These are phyloP conservation scores for Andrena fulva DNA, from an alignment of 2,888 invertebrate species.

Conservation along the genomic window DNA sequence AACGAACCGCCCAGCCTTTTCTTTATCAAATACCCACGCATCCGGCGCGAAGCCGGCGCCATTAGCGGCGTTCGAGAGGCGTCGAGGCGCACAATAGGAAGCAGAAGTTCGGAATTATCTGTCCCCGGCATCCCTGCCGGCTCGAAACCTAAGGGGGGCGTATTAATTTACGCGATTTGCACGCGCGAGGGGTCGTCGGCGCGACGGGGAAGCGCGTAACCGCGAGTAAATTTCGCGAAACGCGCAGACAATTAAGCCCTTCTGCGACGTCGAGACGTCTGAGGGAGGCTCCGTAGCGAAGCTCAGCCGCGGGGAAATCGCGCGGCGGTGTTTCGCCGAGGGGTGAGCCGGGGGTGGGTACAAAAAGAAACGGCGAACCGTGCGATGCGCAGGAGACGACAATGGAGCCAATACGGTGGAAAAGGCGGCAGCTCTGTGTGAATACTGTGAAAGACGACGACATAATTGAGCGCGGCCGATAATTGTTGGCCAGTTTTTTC, in stretches of 20 bases:
- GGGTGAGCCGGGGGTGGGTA: background rate
- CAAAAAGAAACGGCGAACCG: background rate
- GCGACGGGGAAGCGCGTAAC: constrained; percentile 37
- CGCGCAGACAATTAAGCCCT: constrained; percentile 68
- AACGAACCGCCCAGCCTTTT: background rate
- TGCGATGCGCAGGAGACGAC: background rate
- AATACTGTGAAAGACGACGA: background rate
- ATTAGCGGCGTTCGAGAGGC: constrained; percentile 22
- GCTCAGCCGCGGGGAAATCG: constrained; percentile 21
- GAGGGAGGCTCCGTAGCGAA: constrained; percentile 30
- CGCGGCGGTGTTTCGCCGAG: constrained; percentile 5
- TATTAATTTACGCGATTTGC: constrained; percentile 68
- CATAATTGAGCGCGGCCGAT: too few species aligned
- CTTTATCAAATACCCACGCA: background rate
- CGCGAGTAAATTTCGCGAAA: constrained; percentile 65
- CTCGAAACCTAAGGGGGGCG: constrained; percentile 34
- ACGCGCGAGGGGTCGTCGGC: constrained; percentile 35
- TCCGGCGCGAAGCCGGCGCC: background rate
- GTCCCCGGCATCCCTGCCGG: constrained; percentile 25
- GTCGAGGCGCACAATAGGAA: background rate
- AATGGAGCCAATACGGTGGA: constrained; percentile 39
- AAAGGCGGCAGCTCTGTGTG: constrained; percentile 20
- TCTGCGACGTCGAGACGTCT: constrained; percentile 34
- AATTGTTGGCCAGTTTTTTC: too few species aligned
- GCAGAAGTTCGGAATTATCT: constrained; percentile 45